phyloP scores from a whole-genome alignment of 2,888 invertebrate genomes.

The Nebria salina region DNA sequence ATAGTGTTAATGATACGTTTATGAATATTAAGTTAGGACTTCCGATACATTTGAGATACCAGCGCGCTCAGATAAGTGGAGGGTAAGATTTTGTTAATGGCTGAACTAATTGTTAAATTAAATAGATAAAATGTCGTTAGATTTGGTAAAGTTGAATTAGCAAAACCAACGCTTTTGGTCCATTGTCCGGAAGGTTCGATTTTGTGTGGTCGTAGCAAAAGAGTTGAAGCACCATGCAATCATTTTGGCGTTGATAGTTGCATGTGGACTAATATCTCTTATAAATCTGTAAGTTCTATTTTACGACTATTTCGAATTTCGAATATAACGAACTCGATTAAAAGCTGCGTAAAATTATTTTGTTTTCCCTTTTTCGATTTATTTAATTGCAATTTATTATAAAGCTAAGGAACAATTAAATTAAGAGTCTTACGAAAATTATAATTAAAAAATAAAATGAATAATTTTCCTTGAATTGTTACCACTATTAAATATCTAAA shows the following conservation, averaged over 20 bases:
- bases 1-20: slow-evolving; percentile 54
- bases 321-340: too few relatives aligned
- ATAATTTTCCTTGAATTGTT: too few relatives aligned
- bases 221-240: slow-evolving; percentile 60
- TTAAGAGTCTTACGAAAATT: too few relatives aligned
- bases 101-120: background rate
- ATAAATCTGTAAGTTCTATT: slow-evolving; percentile 60
- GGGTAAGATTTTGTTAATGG: slow-evolving; percentile 54
- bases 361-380: too few relatives aligned
- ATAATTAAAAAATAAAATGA: too few relatives aligned
- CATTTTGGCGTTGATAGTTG: slow-evolving; percentile 54
- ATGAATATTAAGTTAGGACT: slow-evolving; percentile 57
- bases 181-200: slow-evolving; percentile 54
- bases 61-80: slow-evolving; percentile 62
- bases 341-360: too few relatives aligned
- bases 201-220: slow-evolving; percentile 56
- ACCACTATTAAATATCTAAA: too few relatives aligned
- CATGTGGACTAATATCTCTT: slow-evolving; percentile 62
- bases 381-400: too few relatives aligned
- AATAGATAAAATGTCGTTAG: slow-evolving; percentile 47
- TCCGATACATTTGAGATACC: slow-evolving; percentile 65
- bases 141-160: slow-evolving; percentile 58
- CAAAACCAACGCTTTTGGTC: slow-evolving; percentile 58
- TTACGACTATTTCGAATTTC: background rate
- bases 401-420: too few relatives aligned